Conservation (phyloP, 1,140 invertebrate species). For the Lepidostoma basale region DNA sequence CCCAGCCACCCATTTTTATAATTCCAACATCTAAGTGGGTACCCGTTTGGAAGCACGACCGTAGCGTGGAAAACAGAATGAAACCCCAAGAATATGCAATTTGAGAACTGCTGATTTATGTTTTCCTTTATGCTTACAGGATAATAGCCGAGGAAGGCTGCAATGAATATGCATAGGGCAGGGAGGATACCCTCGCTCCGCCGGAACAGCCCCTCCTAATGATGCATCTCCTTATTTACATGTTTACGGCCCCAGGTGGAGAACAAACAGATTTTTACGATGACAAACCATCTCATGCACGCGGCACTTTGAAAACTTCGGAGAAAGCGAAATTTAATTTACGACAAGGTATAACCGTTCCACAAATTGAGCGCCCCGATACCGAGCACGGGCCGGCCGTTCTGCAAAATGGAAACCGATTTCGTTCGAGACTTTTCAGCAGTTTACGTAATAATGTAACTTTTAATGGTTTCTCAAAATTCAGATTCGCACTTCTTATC, state of each 20-base stretch:
- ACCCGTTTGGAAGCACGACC: no score
- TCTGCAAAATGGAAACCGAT: no score
- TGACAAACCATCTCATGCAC: constrained; percentile 32
- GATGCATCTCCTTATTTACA: constrained; percentile 45
- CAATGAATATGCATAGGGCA: constrained; percentile 43
- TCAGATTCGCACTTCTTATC: no score
- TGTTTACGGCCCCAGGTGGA: constrained; percentile 43
- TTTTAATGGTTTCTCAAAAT: no score
- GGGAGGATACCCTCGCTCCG: constrained; percentile 23
- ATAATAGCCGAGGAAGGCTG: constrained; percentile 38
- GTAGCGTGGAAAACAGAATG: not conserved
- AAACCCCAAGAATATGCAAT: constrained; percentile 18
- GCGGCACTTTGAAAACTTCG: not conserved
- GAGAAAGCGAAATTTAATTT: constrained; percentile 24
- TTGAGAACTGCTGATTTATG: constrained; percentile 35
- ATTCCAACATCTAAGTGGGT: no score
- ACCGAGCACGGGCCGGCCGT: no score
- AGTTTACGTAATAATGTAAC: no score
- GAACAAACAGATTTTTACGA: constrained; percentile 41
- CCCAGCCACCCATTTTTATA: no score
- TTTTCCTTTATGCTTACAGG: constrained; percentile 32
- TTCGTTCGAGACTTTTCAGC: no score
- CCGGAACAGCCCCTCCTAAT: constrained; percentile 35
- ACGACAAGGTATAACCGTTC: no score
- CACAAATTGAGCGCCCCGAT: no score